phyloP scores from a whole-genome alignment of 1,140 invertebrate genomes.

The Proales similis region DNA sequence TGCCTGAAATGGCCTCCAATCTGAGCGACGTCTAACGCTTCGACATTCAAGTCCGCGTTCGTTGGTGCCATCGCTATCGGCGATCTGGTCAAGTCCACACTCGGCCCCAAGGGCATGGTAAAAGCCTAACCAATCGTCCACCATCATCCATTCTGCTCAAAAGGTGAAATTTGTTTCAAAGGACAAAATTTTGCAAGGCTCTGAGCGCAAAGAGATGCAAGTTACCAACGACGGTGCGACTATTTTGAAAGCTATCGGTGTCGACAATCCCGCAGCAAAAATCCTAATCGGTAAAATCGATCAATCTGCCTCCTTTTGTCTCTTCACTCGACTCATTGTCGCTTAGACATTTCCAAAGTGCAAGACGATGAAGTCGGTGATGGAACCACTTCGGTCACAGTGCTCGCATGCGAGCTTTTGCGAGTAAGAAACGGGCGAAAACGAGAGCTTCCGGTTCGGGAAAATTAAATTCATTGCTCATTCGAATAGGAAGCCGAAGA shows the following conservation, averaged over 20 bases:
- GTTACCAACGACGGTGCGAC: slow-evolving; percentile 99
- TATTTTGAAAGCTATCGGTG: slow-evolving; percentile 88
- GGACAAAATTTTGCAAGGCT: slow-evolving; percentile 90
- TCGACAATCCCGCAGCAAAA: slow-evolving; percentile 98
- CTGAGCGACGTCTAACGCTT: too few species aligned
- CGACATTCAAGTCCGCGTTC: slow-evolving; percentile 68
- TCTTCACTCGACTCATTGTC: slow-evolving; percentile 55
- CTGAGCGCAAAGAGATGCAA: slow-evolving; percentile 72
- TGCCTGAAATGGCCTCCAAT: too few species aligned
- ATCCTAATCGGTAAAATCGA: slow-evolving; percentile 88
- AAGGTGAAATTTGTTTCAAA: slow-evolving; percentile 46
- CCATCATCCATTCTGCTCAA: slow-evolving; percentile 9
- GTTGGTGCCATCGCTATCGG: slow-evolving; percentile 96
- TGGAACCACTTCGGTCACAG: slow-evolving; percentile 96
- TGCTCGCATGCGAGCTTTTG: slow-evolving; percentile 86
- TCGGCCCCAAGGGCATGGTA: slow-evolving; percentile 99
- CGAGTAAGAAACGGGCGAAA: slow-evolving; percentile 54
- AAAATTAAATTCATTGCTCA: slow-evolving; percentile 40
- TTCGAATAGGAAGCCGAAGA: slow-evolving; percentile 97
- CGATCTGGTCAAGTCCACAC: slow-evolving; percentile 91
- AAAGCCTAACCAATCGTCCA: neutral
- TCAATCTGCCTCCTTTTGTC: slow-evolving; percentile 43
- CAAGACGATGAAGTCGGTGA: slow-evolving; percentile 99
- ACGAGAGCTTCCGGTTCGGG: neutral
- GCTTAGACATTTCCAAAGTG: slow-evolving; percentile 94